Evolutionary conservation across 1,140 invertebrate genomes (phyloP).

Genomic region (Triops longicaudatus): DNA sequence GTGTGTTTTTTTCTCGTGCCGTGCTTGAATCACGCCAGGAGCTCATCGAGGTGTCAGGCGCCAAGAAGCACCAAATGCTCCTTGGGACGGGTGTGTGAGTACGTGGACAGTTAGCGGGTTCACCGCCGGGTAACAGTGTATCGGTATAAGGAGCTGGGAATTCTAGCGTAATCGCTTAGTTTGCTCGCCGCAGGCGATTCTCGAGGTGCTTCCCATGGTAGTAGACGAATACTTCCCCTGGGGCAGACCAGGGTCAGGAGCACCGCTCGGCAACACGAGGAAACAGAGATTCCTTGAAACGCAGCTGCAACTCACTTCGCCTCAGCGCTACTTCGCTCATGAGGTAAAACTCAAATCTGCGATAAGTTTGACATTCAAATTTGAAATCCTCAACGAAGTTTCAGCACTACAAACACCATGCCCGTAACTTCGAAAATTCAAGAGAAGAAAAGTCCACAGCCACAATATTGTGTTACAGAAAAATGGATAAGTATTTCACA

Average conservation of each 20-base stretch:
- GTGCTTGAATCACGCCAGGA: neutral
- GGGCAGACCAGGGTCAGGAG: constrained; percentile 22
- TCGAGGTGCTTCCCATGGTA: neutral
- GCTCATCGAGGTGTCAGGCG: constrained; percentile 9
- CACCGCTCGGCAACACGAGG: constrained; percentile 1
- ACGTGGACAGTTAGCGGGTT: too few relatives aligned
- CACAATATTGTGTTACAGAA: too few relatives aligned
- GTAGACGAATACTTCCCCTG: constrained; percentile 16
- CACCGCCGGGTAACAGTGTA: too few relatives aligned
- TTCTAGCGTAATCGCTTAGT: neutral
- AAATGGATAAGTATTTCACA: too few relatives aligned
- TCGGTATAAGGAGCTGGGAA: neutral
- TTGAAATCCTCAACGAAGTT: too few relatives aligned
- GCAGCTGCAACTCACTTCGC: neutral
- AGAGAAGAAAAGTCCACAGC: too few relatives aligned
- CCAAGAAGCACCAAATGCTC: constrained; percentile 3
- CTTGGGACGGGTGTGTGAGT: too few relatives aligned
- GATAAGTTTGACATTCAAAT: too few relatives aligned
- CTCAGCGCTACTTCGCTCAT: neutral
- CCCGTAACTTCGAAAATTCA: too few relatives aligned
- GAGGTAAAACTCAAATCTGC: neutral
- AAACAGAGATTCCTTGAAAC: constrained; percentile 22
- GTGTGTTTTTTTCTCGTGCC: neutral
- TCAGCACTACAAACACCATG: too few relatives aligned
- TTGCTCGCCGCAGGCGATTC: neutral